Evolutionary conservation across 2,888 invertebrate species (phyloP).

Genomic region (Coecobrya sp.): DNA sequence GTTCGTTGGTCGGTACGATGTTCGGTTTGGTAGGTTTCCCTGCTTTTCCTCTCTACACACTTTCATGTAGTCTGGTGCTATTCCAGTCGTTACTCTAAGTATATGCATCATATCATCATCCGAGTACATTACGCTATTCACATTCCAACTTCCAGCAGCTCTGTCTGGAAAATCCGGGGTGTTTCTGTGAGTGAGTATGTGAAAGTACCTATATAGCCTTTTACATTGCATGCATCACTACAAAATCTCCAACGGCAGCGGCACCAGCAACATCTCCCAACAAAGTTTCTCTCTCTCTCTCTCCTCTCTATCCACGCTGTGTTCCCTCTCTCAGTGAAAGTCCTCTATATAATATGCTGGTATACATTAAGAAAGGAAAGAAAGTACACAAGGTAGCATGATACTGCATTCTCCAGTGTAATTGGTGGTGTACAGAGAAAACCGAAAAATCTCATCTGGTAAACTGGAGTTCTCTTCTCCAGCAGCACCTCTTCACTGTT

Average conservation of each 20-base stretch:
- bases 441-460: constrained; percentile 60
- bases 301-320: background rate
- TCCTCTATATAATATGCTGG: background rate
- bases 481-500: constrained; percentile 20
- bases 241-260: background rate
- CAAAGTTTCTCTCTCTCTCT: background rate
- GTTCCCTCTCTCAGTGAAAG: background rate
- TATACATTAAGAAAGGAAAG: background rate
- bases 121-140: background rate
- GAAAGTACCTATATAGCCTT: constrained; percentile 45
- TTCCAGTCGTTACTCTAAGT: background rate
- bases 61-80: background rate
- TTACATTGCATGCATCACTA: background rate
- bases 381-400: constrained; percentile 26
- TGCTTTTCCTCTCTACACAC: too few relatives aligned
- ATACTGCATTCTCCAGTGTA: constrained; percentile 20
- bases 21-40: constrained; percentile 44
- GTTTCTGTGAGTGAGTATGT: background rate
- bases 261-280: background rate
- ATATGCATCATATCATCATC: constrained; percentile 26
- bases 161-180: constrained; percentile 43
- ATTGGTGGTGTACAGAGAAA: background rate
- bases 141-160: constrained; percentile 23
- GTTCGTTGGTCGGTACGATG: constrained; percentile 3
- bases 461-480: constrained; percentile 32